A percentile compares a stretch with the other conserved stretches of the same genome.
Conservation (phyloP, 1,140 invertebrate species). For the Neuroterus valhalla region DNA sequence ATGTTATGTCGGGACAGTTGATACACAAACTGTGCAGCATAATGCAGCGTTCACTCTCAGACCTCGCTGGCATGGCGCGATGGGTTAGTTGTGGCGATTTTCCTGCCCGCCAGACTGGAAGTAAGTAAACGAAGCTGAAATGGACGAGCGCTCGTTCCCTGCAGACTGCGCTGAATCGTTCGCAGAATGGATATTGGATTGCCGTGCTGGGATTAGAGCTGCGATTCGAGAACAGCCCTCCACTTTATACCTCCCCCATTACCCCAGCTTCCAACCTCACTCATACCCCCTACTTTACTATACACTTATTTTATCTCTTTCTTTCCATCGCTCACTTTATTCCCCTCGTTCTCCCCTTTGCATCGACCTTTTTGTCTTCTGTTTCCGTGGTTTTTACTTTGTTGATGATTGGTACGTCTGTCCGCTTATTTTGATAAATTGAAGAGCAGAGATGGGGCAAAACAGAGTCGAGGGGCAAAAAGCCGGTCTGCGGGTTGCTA, state of each 20-base stretch:
- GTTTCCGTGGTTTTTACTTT: slow-evolving; percentile 24
- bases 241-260: slow-evolving; percentile 28
- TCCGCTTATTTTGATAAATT: slow-evolving; percentile 30
- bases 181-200: slow-evolving; percentile 57
- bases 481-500: background rate
- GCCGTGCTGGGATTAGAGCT: slow-evolving; percentile 48
- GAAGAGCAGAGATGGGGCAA: slow-evolving; percentile 25
- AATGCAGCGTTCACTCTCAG: slow-evolving; percentile 37
- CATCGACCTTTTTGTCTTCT: background rate
- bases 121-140: slow-evolving; percentile 58
- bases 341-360: background rate
- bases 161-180: slow-evolving; percentile 50
- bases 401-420: slow-evolving; percentile 25
- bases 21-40: slow-evolving; percentile 15
- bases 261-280: slow-evolving; percentile 5
- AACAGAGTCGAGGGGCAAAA: slow-evolving; percentile 3
- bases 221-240: slow-evolving; percentile 46
- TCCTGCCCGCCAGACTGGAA: slow-evolving; percentile 36
- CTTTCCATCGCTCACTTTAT: background rate
- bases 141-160: slow-evolving; percentile 52
- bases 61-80: background rate
- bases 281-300: slow-evolving; percentile 33
- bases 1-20: background rate
- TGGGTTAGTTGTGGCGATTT: background rate
- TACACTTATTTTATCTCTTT: background rate